Percentiles rank a stretch among this genome's conserved stretches.
Evolutionary conservation across 1,140 invertebrate species (phyloP).

Genomic region (Delia radicum): DNA sequence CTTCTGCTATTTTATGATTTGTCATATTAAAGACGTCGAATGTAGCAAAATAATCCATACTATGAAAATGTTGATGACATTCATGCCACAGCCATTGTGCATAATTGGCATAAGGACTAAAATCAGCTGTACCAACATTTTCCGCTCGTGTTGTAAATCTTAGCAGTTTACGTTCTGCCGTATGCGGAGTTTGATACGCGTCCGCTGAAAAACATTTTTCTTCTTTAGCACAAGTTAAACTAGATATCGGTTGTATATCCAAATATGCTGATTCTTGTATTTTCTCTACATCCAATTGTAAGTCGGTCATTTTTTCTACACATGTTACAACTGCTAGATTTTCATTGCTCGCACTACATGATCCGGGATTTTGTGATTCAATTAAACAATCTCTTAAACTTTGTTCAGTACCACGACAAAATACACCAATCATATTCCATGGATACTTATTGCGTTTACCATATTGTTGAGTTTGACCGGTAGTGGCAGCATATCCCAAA

Average conservation of each 20-base stretch:
- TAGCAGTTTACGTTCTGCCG: constrained; percentile 37
- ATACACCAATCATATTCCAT: constrained; percentile 68
- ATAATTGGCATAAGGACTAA: constrained; percentile 83
- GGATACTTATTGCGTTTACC: constrained; percentile 61
- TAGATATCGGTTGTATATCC: constrained; percentile 80
- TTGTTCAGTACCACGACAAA: constrained; percentile 74
- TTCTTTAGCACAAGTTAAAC: constrained; percentile 92
- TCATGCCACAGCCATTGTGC: constrained; percentile 95
- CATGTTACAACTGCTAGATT: constrained; percentile 78
- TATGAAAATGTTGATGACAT: constrained; percentile 97
- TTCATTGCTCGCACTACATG: constrained; percentile 58
- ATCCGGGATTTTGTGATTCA: constrained; percentile 48
- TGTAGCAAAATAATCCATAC: constrained; percentile 95
- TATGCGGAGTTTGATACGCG: constrained; percentile 72
- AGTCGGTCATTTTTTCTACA: constrained; percentile 72
- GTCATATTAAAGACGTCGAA: constrained; percentile 82
- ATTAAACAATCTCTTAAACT: constrained; percentile 70
- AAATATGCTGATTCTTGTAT: constrained; percentile 79
- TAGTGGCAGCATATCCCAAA: constrained; percentile 73
- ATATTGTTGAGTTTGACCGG: constrained; percentile 71
- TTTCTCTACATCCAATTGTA: constrained; percentile 77
- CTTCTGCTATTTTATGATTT: constrained; percentile 84
- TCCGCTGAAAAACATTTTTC: constrained; percentile 86
- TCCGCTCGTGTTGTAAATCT: constrained; percentile 69
- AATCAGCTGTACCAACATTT: constrained; percentile 88